These are phyloP conservation scores for Campaea margaritaria DNA, from an alignment of 2,888 invertebrate species.

Conservation along the genomic window DNA sequence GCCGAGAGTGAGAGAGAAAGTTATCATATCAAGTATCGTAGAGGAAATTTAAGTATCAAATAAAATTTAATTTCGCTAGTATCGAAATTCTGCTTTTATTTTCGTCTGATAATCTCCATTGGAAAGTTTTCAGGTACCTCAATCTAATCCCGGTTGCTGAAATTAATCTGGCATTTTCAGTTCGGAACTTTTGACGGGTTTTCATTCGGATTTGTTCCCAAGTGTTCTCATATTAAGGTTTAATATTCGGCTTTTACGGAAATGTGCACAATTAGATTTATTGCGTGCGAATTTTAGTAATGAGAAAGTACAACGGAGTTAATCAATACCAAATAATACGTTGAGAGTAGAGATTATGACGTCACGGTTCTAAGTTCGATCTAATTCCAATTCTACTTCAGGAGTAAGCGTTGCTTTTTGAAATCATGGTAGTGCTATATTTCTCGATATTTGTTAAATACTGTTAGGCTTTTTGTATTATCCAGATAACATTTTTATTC, in stretches of 20 bases:
- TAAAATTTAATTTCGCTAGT: background rate
- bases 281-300: background rate
- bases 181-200: constrained; percentile 15
- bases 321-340: background rate
- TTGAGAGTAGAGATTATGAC: no score
- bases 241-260: background rate
- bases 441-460: no score
- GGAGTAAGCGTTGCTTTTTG: no score
- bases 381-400: no score
- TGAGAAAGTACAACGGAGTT: background rate
- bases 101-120: constrained; percentile 61
- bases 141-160: constrained; percentile 46
- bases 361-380: no score
- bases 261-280: background rate
- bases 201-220: constrained; percentile 17
- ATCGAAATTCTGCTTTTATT: constrained; percentile 42
- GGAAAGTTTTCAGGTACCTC: constrained; percentile 51
- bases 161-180: constrained; percentile 49
- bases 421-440: no score
- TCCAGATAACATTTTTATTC: no score
- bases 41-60: no score
- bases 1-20: no score
- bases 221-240: constrained; percentile 19
- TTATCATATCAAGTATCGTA: no score
- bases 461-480: no score